These are phyloP conservation scores for Rhynchonycteris naso DNA, from an alignment of 2,797 vertebrate genomes.

Conservation along the genomic window DNA sequence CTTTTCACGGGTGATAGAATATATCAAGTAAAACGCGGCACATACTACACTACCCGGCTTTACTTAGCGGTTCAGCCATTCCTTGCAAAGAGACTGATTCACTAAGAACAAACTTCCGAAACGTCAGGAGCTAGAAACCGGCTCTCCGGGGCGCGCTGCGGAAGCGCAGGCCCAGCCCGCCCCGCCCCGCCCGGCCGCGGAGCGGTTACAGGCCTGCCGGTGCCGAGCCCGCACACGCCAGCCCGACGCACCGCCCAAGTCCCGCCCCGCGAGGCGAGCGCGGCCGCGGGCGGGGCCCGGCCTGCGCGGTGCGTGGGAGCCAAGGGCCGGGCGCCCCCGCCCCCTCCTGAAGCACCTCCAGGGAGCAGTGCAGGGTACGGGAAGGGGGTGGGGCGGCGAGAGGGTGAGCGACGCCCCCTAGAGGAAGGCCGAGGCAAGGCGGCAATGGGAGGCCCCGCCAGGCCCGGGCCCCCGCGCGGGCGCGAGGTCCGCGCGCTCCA, in stretches of 20 bases:
- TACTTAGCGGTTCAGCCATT: not conserved
- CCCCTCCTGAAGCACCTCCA: not conserved
- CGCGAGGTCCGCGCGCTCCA: not conserved
- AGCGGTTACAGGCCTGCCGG: slow-evolving; percentile 8
- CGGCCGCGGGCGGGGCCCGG: not conserved
- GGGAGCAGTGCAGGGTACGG: not conserved
- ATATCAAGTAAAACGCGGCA: not conserved
- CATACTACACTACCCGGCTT: not conserved
- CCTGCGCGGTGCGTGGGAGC: not conserved
- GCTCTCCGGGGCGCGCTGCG: not conserved
- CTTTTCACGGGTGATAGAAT: not conserved
- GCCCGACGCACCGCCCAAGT: slow-evolving; percentile 52
- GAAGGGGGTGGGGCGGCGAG: not conserved
- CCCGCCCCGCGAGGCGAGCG: slow-evolving; percentile 53
- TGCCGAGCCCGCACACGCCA: slow-evolving; percentile 36
- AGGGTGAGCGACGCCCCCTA: not conserved
- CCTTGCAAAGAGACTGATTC: not conserved
- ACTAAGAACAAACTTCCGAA: not conserved
- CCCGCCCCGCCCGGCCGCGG: not conserved
- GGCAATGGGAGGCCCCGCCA: not conserved
- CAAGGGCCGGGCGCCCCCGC: not conserved
- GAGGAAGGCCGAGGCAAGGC: not conserved
- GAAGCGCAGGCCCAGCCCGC: not conserved
- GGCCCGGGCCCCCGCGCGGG: not conserved
- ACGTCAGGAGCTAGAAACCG: too few relatives aligned